Conservation (phyloP, 2,797 vertebrate species). For the Halcyon smyrnensis region DNA sequence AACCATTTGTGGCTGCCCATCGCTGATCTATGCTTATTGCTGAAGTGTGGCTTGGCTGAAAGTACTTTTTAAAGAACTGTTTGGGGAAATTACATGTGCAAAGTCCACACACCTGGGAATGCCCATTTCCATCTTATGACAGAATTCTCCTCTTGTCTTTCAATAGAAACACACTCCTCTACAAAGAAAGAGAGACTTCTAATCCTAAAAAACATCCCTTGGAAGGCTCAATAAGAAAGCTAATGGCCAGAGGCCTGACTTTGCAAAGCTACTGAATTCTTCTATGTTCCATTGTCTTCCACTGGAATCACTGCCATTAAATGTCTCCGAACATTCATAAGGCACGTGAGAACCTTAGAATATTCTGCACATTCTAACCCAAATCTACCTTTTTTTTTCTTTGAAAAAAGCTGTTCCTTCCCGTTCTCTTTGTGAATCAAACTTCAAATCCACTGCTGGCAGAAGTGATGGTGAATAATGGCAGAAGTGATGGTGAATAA, state of each 20-base stretch:
- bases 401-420: conserved; percentile 13
- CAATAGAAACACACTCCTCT: neutral
- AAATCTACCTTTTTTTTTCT: neutral
- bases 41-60: conserved; percentile 34
- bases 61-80: neutral
- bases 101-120: neutral
- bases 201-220: neutral
- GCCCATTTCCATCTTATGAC: neutral
- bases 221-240: neutral
- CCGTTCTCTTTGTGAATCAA: neutral
- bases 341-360: neutral
- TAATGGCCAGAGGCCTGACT: neutral
- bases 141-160: neutral
- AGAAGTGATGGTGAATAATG: neutral
- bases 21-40: conserved; percentile 9
- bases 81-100: neutral
- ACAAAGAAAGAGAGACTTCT: neutral
- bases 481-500: neutral
- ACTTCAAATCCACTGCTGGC: conserved; percentile 23
- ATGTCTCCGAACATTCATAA: neutral
- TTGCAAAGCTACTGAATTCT: neutral
- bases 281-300: neutral
- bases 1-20: conserved; percentile 45
- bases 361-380: neutral
- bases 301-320: neutral